Conservation (phyloP, 2,797 vertebrate species). For the Bovichtus diacanthus region DNA sequence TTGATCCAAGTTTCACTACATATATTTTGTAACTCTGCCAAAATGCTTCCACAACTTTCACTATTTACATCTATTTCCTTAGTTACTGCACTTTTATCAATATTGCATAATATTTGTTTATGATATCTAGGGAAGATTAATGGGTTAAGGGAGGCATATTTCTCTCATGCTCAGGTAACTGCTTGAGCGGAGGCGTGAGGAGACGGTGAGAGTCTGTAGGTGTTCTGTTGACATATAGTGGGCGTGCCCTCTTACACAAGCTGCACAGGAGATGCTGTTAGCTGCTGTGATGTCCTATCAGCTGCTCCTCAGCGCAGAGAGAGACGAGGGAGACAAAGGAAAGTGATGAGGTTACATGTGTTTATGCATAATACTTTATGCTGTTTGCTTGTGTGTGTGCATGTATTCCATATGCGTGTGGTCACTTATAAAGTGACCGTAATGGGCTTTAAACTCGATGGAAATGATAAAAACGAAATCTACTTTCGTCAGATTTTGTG, state of each 20-base stretch:
- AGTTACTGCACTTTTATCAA: neutral
- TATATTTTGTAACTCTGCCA: neutral
- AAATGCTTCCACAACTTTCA: neutral
- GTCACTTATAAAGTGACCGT: neutral
- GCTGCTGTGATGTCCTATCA: conserved; percentile 12
- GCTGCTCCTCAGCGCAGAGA: neutral
- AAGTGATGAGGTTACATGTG: neutral
- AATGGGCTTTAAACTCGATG: neutral
- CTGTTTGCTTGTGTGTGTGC: neutral
- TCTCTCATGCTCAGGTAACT: conserved; percentile 36
- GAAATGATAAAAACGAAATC: neutral
- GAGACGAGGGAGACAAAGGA: neutral
- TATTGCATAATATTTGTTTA: conserved; percentile 28
- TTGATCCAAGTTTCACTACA: neutral
- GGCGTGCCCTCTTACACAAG: conserved; percentile 54
- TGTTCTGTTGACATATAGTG: conserved; percentile 49
- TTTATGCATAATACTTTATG: neutral
- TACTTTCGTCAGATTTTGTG: neutral
- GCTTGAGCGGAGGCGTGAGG: conserved; percentile 52
- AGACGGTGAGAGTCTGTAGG: conserved; percentile 39
- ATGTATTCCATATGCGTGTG: neutral
- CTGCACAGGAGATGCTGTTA: conserved; percentile 26
- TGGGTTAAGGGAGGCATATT: neutral
- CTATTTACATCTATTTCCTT: neutral
- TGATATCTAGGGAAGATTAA: conserved; percentile 20